A percentile compares a stretch with the other conserved stretches of the same genome.
phyloP scores from a whole-genome alignment of 1,140 invertebrate genomes.

The Trachymyrmex septentrionalis region DNA sequence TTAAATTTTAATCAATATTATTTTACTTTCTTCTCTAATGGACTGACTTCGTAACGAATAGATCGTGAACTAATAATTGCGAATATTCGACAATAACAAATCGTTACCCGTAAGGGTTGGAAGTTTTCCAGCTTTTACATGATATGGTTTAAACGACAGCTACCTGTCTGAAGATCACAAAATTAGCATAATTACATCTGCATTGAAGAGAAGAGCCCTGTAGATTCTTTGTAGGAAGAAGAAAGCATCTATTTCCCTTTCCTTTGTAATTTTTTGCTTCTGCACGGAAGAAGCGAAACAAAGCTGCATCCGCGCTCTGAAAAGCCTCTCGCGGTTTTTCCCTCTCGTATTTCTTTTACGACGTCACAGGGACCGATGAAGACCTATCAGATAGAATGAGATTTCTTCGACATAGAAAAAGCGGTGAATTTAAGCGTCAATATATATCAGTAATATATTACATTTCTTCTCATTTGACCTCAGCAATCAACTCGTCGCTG shows the following conservation, averaged over 20 bases:
- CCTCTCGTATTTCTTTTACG: slow-evolving; percentile 23
- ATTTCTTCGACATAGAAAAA: slow-evolving; percentile 47
- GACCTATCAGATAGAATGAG: slow-evolving; percentile 46
- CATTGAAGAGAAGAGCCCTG: slow-evolving; percentile 4
- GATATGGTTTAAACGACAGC: not conserved
- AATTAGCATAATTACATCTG: slow-evolving; percentile 55
- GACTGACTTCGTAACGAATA: not conserved
- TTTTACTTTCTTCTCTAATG: slow-evolving; percentile 7
- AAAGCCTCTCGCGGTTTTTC: slow-evolving; percentile 38
- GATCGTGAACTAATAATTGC: not conserved
- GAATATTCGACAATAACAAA: not conserved
- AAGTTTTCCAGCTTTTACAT: not conserved
- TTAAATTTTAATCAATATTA: slow-evolving; percentile 14
- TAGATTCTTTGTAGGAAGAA: not conserved
- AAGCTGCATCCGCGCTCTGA: slow-evolving; percentile 22
- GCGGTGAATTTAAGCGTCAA: slow-evolving; percentile 30
- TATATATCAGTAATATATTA: slow-evolving; percentile 28
- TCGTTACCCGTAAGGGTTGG: not conserved
- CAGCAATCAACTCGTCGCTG: slow-evolving; percentile 11
- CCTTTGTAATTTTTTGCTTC: slow-evolving; percentile 43
- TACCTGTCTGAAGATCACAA: not conserved
- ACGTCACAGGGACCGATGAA: slow-evolving; percentile 36
- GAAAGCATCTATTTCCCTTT: not conserved
- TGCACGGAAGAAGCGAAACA: slow-evolving; percentile 20
- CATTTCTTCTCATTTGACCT: not conserved